Evolutionary conservation across 1,140 invertebrate genomes (phyloP), one percentile per base, ranked within the genome.

Genomic region (Copidosoma floridanum): DNA sequence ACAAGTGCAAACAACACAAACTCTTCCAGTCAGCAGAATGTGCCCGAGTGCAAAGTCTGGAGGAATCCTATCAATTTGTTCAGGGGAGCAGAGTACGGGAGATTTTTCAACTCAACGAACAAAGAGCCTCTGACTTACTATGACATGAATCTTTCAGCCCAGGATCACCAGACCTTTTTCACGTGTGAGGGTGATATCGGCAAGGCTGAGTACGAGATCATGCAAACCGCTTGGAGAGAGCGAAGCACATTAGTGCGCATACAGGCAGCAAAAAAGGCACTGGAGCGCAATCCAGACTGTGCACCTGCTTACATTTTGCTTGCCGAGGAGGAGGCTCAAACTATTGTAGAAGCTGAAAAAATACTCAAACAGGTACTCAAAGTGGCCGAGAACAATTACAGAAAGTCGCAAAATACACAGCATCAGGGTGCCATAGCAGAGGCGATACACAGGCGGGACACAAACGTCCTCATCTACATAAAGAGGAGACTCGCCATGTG

Each of bases 121-220:
- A 96, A 95, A 78, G 95, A 98, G 67, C 96, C 97, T 0, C 82
- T 99, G 23, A 99, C 97, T 0, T 99, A 97, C 80, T 98, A 99
- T 77, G 97, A 99, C 72, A 98, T 99, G 95, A 99, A 99, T 80
- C 81, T 99, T 8, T 97, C 95, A 1, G 96, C 97, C 14, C 96
- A 99, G 82, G 97, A 99, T 82, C 96, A 99, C 81, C 97, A 99
- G 77, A 97, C 94, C 10, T 98, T 98, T 81, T 99, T 98, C 75
- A 96, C 93, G 0, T 96, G 94, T 78, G 95, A 97, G 78, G 87
- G 88, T 56, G 94, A 97, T 79, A 72, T 73, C 37, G 92, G 92
- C 20, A 95, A 93, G 78, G 86, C 89, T 20, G 95, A 97, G 74
- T 97, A 96, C 81, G 94, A 97, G 82, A 92, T 97, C 58, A 98